Conservation (phyloP, 2,113 vertebrate species). For the Mustela lutreola region DNA sequence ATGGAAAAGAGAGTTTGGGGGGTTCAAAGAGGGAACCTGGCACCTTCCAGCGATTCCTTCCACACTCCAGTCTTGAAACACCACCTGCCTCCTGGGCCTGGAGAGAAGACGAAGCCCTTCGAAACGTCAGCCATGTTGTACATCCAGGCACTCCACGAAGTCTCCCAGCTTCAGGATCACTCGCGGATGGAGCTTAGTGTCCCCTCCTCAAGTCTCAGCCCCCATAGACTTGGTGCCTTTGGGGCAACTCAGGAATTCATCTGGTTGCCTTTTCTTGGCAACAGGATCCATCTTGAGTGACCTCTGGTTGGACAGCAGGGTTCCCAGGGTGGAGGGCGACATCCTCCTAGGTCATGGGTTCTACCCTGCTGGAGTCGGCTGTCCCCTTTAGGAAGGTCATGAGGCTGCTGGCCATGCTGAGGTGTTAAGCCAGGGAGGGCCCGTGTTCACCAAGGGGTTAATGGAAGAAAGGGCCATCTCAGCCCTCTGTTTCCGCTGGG, state of each 20-base stretch:
- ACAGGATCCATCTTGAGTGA: neutral
- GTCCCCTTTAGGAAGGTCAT: neutral
- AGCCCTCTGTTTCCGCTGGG: neutral
- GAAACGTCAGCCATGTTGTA: rapidly evolving
- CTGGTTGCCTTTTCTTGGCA: neutral
- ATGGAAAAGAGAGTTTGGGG: neutral
- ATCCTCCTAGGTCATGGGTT: neutral
- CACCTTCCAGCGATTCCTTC: neutral
- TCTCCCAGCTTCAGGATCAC: neutral
- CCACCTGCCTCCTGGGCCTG: neutral
- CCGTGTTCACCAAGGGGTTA: neutral
- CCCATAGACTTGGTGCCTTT: neutral
- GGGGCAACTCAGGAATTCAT: neutral
- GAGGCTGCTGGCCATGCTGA: neutral
- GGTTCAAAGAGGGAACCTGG: conserved; percentile 14
- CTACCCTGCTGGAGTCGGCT: neutral
- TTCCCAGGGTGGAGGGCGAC: neutral
- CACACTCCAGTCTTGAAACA: neutral
- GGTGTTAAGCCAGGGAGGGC: neutral
- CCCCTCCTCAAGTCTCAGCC: neutral
- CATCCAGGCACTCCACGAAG: rapidly evolving
- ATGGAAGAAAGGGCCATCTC: neutral
- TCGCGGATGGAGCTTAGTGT: neutral
- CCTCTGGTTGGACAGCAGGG: neutral
- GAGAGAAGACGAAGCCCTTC: neutral